These are phyloP conservation scores for Pipa parva DNA, from an alignment of 2,113 vertebrate genomes.

Conservation along the genomic window DNA sequence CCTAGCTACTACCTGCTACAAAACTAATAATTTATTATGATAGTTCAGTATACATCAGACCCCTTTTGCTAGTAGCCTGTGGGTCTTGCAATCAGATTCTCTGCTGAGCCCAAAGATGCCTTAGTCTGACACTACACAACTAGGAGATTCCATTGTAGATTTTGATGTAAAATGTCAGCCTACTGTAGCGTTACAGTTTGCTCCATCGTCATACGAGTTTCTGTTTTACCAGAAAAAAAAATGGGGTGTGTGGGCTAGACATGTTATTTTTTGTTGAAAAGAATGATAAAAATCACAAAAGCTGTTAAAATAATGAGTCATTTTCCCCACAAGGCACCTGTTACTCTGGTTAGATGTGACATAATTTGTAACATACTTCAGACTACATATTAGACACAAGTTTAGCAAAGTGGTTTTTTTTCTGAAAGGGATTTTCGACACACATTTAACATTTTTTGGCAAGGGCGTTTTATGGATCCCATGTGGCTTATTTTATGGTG, in stretches of 20 bases:
- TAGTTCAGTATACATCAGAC: too few species aligned
- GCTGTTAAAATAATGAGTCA: constrained; percentile 40
- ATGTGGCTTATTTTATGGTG: constrained; percentile 10
- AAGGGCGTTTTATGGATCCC: constrained; percentile 9
- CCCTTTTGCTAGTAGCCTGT: too few species aligned
- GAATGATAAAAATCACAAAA: constrained; percentile 34
- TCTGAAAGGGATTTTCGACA: constrained; percentile 30
- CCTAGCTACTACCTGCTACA: too few species aligned
- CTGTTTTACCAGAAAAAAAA: too few species aligned
- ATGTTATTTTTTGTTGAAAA: constrained; percentile 22
- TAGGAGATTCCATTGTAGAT: too few species aligned
- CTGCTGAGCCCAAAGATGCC: too few species aligned
- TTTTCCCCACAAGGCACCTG: constrained; percentile 32
- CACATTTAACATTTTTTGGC: constrained; percentile 35
- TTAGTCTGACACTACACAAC: too few species aligned
- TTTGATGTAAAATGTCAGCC: too few species aligned
- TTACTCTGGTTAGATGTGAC: constrained; percentile 16
- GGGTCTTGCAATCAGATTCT: too few species aligned
- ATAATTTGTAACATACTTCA: constrained; percentile 27
- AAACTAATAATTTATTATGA: too few species aligned
- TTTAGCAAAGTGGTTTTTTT: constrained; percentile 14
- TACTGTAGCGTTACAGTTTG: too few species aligned
- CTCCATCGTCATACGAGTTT: too few species aligned
- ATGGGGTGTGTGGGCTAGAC: constrained; percentile 4
- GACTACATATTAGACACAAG: constrained; percentile 1